Evolutionary conservation across 2,888 invertebrate genomes (phyloP).

Genomic region (Mellilla xanthometata): DNA sequence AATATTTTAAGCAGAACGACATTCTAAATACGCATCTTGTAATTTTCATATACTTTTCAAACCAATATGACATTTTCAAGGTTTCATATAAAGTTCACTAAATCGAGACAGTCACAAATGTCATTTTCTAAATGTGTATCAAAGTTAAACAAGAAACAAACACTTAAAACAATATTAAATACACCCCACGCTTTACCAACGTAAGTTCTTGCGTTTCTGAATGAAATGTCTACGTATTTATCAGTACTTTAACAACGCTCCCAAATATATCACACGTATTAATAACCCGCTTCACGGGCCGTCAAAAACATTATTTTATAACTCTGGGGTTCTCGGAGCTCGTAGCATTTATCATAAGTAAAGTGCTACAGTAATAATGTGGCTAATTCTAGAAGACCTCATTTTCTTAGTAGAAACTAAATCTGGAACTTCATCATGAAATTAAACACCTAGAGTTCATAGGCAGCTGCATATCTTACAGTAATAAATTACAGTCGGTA

Average conservation of each 20-base stretch:
- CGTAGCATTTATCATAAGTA: constrained; percentile 20
- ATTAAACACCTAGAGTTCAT: neutral
- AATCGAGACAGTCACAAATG: no score
- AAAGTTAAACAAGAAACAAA: no score
- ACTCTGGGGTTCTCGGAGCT: constrained; percentile 23
- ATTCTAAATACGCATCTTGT: no score
- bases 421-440: constrained; percentile 9
- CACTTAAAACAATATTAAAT: constrained; percentile 1
- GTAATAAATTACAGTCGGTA: no score
- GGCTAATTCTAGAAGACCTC: constrained; percentile 29
- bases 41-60: no score
- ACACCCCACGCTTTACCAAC: constrained; percentile 5
- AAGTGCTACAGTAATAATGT: constrained; percentile 22
- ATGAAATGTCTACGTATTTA: constrained; percentile 15
- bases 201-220: constrained; percentile 10
- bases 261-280: constrained; percentile 19
- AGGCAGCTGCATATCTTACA: no score
- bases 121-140: no score
- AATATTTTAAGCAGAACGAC: no score
- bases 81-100: no score
- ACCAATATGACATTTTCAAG: no score
- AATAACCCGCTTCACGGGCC: constrained; percentile 43
- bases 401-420: constrained; percentile 24
- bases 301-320: constrained; percentile 44
- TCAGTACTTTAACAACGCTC: constrained; percentile 2